Base-by-base conservation (phyloP, 1,140 invertebrate species). In the Ptiloglossa arizonensis region DNA sequence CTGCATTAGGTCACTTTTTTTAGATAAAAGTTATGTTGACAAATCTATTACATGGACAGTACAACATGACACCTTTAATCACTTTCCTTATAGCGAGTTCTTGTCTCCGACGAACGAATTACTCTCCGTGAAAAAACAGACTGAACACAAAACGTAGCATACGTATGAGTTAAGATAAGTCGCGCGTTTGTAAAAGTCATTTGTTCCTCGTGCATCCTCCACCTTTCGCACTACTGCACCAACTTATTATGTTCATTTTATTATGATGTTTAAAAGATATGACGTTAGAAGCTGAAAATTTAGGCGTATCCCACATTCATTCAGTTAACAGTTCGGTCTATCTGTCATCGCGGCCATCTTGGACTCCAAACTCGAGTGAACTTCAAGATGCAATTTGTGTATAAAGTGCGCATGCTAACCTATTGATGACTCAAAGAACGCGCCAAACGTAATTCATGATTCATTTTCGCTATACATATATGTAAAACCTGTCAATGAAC, bases 261-360 rank as follows among this genome's bases (percentile, higher is more conserved):
- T 44, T 52, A 44, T 15, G 24, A 32, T 76, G 50, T 74, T 22
- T 78, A 70, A 48, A 57, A 73, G 24, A 24, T 46, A 24, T 32
- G 41, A 44, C 27, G 63, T 35, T 67, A 19, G 19, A 71, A 19
- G 50, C 24, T 60, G 75, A 44, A 54, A 66, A 76, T 86, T 90
- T 90, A 92, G 91, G 91, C 90, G 91, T 91, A 90, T 89, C 90
- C 91, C 87, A 90, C 88, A 85, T 87, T 79, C 88, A 85, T 87
- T 79, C 79, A 84, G 88, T 91, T 91, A 90, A 91, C 90, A 92
- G 89, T 60, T 84, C 59, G 66, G 67, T 84, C 76, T 90, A 86
- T 87, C 87, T 89, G 81, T 89, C 87, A 90, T 80, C 56, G 88
- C 86, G 87, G 91, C 91, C 91, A 92, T 92, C 77, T 92, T 92